Evolutionary conservation across 1,140 invertebrate species (phyloP).

Genomic region (Aphelinus certus): DNA sequence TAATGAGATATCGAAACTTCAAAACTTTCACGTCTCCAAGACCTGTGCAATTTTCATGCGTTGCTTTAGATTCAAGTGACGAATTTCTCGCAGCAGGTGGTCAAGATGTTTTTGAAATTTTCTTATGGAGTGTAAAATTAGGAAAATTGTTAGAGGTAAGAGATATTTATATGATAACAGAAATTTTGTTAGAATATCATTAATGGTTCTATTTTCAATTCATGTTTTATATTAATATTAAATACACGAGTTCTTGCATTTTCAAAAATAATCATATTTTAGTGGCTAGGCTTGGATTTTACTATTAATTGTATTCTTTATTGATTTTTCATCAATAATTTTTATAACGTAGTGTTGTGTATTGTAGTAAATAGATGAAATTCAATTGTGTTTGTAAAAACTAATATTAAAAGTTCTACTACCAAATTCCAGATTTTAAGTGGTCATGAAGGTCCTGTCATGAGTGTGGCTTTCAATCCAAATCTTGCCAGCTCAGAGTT

Average conservation of each 20-base stretch:
- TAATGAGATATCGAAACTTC: slow-evolving; percentile 95
- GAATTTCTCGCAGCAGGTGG: slow-evolving; percentile 94
- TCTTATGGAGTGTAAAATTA: slow-evolving; percentile 93
- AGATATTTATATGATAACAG: slow-evolving; percentile 16
- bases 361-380: too few relatives aligned
- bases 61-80: slow-evolving; percentile 87
- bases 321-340: too few relatives aligned
- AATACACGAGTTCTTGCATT: too few relatives aligned
- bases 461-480: slow-evolving; percentile 84
- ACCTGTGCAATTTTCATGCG: slow-evolving; percentile 91
- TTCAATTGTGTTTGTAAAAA: too few relatives aligned
- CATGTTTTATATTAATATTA: too few relatives aligned
- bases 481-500: slow-evolving; percentile 76
- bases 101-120: slow-evolving; percentile 94
- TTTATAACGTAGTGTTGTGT: too few relatives aligned
- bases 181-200: slow-evolving; percentile 6
- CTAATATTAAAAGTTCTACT: too few relatives aligned
- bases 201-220: neutral
- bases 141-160: slow-evolving; percentile 87
- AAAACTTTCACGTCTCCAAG: slow-evolving; percentile 91
- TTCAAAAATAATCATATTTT: too few relatives aligned
- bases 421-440: slow-evolving; percentile 73
- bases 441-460: slow-evolving; percentile 93
- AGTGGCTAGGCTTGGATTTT: too few relatives aligned
- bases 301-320: too few relatives aligned